Evolutionary conservation across 2,888 invertebrate species (phyloP), one percentile per base, ranked within the genome.

Genomic region (Neelides folsomi): DNA sequence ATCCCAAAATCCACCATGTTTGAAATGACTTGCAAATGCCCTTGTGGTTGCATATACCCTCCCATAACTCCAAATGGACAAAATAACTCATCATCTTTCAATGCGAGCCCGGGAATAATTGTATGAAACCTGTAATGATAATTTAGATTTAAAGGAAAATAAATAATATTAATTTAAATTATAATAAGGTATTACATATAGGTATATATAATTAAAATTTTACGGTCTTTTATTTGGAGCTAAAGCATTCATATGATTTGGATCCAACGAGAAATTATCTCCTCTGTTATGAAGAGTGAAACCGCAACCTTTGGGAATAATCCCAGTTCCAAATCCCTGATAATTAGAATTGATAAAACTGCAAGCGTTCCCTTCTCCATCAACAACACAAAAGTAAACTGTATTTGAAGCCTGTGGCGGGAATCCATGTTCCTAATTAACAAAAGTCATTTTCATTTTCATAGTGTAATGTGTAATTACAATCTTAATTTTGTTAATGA

Each of bases 291-390:
- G 70, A n/a, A 72, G 58, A 0, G 70, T 68, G 55, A 72, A 71
- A 1, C 72, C 72, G 62, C 71, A 70, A 0, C 67, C 67, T 39
- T 68, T 63, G 1, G 71, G 72, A 7, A 71, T 68, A 41, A 71
- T 64, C 1, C 66, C 69, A 2, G 70, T 67, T 5, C 71, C 71
- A 63, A 72, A 71, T 10, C 68, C 69, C 57, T 62, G 61, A 58
- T 66, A 71, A 56, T 69, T 68, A 52, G 70, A 70, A 62, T 69
- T 70, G 48, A 71, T 71, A 55, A 71, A 71, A n/a, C 71, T 71
- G 57, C 71, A 71, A 1, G 71, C 71, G 56, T 71, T 71, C 34
- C 72, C 71, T 8, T 68, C 59, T 1, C 55, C 58, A 55, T 72
- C 72, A 7, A 69, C 66, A 9, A 67, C 68, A 15, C 68, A 67